A percentile compares a stretch with the other conserved stretches of the same genome.
These are phyloP conservation scores for Threskiornis aethiopicus DNA, from an alignment of 2,797 vertebrate species.

Conservation along the genomic window DNA sequence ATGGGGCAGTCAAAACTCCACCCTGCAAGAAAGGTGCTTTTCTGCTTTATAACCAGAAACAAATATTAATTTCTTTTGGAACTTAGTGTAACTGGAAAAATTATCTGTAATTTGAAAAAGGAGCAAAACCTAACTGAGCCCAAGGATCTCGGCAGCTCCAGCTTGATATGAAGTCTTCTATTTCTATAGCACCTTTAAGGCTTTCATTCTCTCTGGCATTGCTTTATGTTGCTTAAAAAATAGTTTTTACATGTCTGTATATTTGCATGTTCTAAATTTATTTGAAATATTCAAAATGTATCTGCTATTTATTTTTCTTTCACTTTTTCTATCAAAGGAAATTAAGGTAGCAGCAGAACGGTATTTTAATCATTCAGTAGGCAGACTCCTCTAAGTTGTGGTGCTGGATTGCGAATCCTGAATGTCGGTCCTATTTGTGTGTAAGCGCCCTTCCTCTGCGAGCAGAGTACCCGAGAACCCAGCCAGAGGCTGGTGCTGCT, in stretches of 20 bases:
- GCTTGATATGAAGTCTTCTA: background rate
- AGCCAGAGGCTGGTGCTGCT: background rate
- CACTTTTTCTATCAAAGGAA: background rate
- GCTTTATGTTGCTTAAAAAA: background rate
- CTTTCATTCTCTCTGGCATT: background rate
- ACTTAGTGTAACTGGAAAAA: background rate
- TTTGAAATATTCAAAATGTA: background rate
- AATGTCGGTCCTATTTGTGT: background rate
- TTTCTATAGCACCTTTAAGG: background rate
- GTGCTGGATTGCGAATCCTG: background rate
- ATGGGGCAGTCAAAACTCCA: background rate
- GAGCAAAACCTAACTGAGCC: background rate
- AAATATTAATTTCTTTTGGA: background rate
- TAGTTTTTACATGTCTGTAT: too few relatives aligned
- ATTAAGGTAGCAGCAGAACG: background rate
- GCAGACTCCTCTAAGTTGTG: background rate
- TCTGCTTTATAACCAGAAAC: background rate
- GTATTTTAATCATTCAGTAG: background rate
- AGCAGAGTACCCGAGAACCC: background rate
- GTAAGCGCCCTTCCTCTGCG: background rate
- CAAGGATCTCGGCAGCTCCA: background rate
- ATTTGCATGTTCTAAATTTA: too few relatives aligned
- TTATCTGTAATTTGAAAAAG: background rate
- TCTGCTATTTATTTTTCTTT: background rate
- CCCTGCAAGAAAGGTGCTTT: background rate